These are phyloP conservation scores for Trissolcus basalis DNA, from an alignment of 1,140 invertebrate species.

Conservation along the genomic window DNA sequence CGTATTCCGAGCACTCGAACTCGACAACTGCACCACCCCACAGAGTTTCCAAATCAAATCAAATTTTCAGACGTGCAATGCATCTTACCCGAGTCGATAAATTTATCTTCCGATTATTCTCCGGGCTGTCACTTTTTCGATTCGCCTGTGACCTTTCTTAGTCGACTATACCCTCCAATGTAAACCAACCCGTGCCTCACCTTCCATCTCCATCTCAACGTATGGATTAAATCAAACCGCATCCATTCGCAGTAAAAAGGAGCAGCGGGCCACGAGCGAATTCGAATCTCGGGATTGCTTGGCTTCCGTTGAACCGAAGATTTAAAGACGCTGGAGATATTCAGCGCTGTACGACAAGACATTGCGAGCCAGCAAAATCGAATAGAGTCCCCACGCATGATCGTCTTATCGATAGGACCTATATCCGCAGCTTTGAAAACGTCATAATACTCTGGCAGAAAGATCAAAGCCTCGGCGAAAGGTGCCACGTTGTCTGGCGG, in stretches of 20 bases:
- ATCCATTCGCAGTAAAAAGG: slow-evolving; percentile 15
- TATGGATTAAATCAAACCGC: slow-evolving; percentile 23
- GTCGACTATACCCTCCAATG: neutral
- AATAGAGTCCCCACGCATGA: slow-evolving; percentile 22
- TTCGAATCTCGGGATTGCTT: slow-evolving; percentile 8
- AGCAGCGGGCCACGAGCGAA: neutral
- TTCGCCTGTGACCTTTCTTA: neutral
- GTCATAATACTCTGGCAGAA: slow-evolving; percentile 8
- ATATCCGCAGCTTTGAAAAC: slow-evolving; percentile 25
- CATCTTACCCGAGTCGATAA: slow-evolving; percentile 7
- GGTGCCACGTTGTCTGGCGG: slow-evolving; percentile 23
- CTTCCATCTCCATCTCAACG: slow-evolving; percentile 5
- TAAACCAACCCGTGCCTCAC: too few species aligned
- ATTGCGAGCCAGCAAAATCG: slow-evolving; percentile 9
- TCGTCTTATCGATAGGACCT: slow-evolving; percentile 17
- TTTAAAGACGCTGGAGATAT: neutral
- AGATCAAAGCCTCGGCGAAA: slow-evolving; percentile 28
- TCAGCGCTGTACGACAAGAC: neutral
- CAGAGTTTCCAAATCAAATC: slow-evolving; percentile 8
- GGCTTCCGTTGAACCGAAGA: neutral
- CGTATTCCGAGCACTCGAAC: neutral
- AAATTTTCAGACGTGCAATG: slow-evolving; percentile 12
- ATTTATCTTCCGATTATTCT: slow-evolving; percentile 16
- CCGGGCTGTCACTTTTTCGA: slow-evolving; percentile 7
- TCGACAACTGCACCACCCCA: slow-evolving; percentile 1